Evolutionary conservation across 1,140 invertebrate species (phyloP).

Genomic region (Drosophila nigromelanica): DNA sequence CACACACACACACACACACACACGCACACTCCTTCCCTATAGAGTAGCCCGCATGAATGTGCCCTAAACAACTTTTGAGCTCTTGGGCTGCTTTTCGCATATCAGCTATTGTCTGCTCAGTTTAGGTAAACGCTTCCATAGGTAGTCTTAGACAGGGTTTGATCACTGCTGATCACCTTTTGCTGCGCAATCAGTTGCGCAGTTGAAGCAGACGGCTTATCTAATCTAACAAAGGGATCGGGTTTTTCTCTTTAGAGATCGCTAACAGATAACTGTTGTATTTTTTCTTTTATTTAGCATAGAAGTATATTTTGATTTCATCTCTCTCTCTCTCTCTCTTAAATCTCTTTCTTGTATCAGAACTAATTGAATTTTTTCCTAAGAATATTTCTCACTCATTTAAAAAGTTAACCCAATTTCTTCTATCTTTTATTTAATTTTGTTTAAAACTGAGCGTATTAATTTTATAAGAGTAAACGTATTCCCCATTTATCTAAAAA

Average conservation of each 20-base stretch:
- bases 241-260: not conserved
- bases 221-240: slow-evolving; percentile 10
- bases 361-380: too few relatives aligned
- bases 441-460: too few relatives aligned
- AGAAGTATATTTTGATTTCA: too few relatives aligned
- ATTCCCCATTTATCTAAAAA: too few relatives aligned
- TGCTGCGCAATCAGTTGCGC: slow-evolving; percentile 10
- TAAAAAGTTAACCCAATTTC: too few relatives aligned
- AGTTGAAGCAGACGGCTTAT: not conserved
- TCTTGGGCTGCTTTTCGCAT: slow-evolving; percentile 44
- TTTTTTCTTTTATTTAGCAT: too few relatives aligned
- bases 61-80: slow-evolving; percentile 34
- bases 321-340: too few relatives aligned
- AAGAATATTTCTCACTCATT: too few relatives aligned
- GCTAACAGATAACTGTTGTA: too few relatives aligned
- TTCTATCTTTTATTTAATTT: too few relatives aligned
- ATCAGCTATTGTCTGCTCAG: slow-evolving; percentile 39
- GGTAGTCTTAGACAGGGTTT: not conserved
- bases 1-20: slow-evolving; percentile 2
- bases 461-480: too few relatives aligned
- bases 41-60: slow-evolving; percentile 38
- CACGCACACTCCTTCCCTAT: slow-evolving; percentile 2
- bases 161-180: not conserved
- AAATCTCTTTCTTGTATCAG: too few relatives aligned
- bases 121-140: slow-evolving; percentile 8